phyloP scores from a whole-genome alignment of 2,797 vertebrate genomes.

The Denticeps clupeoides region DNA sequence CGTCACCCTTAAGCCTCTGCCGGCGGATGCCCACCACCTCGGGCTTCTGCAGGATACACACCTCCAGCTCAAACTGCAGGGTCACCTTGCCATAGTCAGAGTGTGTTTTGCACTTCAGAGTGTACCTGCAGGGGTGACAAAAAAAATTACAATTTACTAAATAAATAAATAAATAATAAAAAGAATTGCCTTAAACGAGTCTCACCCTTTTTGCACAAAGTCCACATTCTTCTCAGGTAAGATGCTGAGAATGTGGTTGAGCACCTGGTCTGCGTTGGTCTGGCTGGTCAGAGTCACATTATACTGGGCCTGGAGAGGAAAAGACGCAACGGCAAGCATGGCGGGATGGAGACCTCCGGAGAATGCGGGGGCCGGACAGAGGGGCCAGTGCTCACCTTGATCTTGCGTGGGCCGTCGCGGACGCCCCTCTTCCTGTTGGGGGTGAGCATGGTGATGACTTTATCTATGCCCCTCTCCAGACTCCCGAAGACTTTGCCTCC shows the following conservation, averaged over 20 bases:
- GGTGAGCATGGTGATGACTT: slow-evolving; percentile 86
- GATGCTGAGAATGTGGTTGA: slow-evolving; percentile 73
- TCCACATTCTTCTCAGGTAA: slow-evolving; percentile 77
- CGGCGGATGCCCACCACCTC: slow-evolving; percentile 74
- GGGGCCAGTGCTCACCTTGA: slow-evolving; percentile 57
- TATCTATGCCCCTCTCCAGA: slow-evolving; percentile 88
- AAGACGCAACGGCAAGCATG: not conserved
- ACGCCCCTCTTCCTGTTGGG: slow-evolving; percentile 72
- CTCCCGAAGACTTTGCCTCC: slow-evolving; percentile 79
- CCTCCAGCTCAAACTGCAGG: slow-evolving; percentile 87
- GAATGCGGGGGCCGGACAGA: not conserved
- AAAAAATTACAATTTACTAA: not conserved
- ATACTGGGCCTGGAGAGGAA: slow-evolving; percentile 67
- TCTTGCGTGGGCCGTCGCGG: slow-evolving; percentile 68
- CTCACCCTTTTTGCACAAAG: slow-evolving; percentile 86
- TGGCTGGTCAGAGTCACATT: slow-evolving; percentile 85
- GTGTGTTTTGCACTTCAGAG: slow-evolving; percentile 75
- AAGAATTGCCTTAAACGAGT: not conserved
- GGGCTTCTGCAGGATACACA: slow-evolving; percentile 73
- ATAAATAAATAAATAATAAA: no score
- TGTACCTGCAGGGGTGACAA: slow-evolving; percentile 58
- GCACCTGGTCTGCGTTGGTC: slow-evolving; percentile 74
- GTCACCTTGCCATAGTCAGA: slow-evolving; percentile 84
- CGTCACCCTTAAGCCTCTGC: slow-evolving; percentile 84
- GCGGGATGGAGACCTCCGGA: not conserved